These are phyloP conservation scores for Notoglanidium macrostoma DNA, from an alignment of 2,797 vertebrate genomes.

Conservation along the genomic window DNA sequence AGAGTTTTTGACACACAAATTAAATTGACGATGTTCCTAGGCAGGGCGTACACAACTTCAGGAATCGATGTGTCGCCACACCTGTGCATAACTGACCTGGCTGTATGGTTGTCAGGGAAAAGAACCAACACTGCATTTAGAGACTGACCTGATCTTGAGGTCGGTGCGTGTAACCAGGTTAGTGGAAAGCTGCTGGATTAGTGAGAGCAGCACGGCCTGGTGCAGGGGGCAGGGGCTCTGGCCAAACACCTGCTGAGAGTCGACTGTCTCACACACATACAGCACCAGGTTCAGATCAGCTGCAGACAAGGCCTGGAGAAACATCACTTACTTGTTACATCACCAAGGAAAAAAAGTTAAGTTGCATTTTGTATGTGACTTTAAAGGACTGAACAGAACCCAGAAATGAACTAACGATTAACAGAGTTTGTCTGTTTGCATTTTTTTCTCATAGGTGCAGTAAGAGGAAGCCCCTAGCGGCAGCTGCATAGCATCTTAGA, in stretches of 20 bases:
- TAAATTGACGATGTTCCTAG: background rate
- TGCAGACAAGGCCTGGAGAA: conserved; percentile 85
- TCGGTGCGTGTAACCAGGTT: conserved; percentile 92
- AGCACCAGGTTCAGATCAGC: conserved; percentile 95
- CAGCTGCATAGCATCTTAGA: background rate
- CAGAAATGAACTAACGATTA: conserved; percentile 2
- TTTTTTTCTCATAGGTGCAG: background rate
- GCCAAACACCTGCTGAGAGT: conserved; percentile 94
- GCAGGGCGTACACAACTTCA: background rate
- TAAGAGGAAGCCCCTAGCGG: background rate
- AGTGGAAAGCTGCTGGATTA: conserved; percentile 97
- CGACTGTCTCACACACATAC: conserved; percentile 95
- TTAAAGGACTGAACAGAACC: background rate
- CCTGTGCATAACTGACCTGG: background rate
- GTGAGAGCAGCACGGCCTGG: conserved; percentile 96
- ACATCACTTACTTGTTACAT: conserved; percentile 23
- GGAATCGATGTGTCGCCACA: background rate
- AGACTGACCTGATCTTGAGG: conserved; percentile 91
- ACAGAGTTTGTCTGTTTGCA: background rate
- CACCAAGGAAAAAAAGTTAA: too few relatives aligned
- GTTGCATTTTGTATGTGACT: too few relatives aligned
- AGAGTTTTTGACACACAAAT: background rate
- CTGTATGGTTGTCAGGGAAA: background rate
- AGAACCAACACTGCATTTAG: background rate
- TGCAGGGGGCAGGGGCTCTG: conserved; percentile 91